Percentiles rank a stretch among this genome's conserved stretches.
Evolutionary conservation across 2,113 vertebrate species (phyloP).

Genomic region (Neogobius melanostomus): DNA sequence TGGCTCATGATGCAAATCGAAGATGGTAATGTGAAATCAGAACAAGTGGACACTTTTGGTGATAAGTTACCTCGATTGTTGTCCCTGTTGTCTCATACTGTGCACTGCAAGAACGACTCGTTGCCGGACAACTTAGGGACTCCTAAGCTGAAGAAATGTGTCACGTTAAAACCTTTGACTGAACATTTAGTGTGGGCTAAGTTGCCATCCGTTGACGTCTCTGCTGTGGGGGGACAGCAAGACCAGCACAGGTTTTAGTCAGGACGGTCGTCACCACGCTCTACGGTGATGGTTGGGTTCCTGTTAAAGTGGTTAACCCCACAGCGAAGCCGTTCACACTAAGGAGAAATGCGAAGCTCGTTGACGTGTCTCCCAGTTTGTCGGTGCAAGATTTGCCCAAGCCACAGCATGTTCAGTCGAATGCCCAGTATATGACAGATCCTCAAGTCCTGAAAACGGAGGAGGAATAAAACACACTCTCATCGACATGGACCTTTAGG

Average conservation of each 20-base stretch:
- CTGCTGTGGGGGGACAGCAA: too few species aligned
- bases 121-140: too few species aligned
- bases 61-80: constrained; percentile 11
- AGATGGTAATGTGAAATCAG: too few species aligned
- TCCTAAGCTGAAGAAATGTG: too few species aligned
- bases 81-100: constrained; percentile 6
- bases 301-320: neutral
- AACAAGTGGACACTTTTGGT: neutral
- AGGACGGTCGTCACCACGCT: too few species aligned
- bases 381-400: neutral
- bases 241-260: too few species aligned
- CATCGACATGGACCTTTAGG: neutral
- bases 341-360: neutral
- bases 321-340: neutral
- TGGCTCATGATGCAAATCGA: too few species aligned
- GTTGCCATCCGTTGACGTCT: too few species aligned
- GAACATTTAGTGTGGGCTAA: too few species aligned
- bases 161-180: too few species aligned
- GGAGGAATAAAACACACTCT: neutral
- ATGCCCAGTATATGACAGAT: neutral
- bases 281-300: too few species aligned
- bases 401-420: neutral
- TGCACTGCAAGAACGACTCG: too few species aligned
- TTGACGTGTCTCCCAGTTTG: neutral
- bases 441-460: neutral